These are phyloP conservation scores for Lycia hirtaria DNA, from an alignment of 2,888 invertebrate species.

Conservation along the genomic window DNA sequence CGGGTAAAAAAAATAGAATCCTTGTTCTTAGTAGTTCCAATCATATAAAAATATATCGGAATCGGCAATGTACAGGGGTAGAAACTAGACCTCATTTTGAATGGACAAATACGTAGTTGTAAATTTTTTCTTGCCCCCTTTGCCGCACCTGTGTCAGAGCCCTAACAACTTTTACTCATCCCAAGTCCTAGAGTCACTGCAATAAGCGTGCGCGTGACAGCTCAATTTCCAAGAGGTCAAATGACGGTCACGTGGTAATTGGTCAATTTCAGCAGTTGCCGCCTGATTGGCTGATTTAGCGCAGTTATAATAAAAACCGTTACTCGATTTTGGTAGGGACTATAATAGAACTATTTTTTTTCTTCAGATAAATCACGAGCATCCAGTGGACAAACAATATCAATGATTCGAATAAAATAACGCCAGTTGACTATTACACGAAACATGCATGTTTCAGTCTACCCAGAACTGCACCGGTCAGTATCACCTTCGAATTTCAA, in stretches of 20 bases:
- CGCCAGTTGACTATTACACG: background rate
- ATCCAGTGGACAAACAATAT: no score
- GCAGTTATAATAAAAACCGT: background rate
- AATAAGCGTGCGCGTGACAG: background rate
- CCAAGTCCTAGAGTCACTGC: background rate
- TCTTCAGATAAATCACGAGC: no score
- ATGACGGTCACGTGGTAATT: constrained; percentile 6
- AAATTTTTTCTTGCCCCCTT: no score
- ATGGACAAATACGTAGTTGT: no score
- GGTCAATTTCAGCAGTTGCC: constrained; percentile 8
- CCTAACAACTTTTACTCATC: background rate
- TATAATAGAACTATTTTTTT: no score
- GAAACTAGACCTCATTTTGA: no score
- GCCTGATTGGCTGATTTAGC: background rate
- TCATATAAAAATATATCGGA: no score
- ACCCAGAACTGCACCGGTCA: constrained; percentile 10
- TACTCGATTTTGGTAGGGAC: background rate
- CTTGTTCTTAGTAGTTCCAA: no score
- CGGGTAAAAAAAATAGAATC: no score
- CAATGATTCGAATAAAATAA: background rate
- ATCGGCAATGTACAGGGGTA: no score
- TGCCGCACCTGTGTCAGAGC: background rate
- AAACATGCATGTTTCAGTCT: background rate
- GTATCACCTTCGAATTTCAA: constrained; percentile 40
- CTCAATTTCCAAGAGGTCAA: constrained; percentile 4